Base-by-base conservation (phyloP, 2,113 vertebrate species). In the Tragelaphus buxtoni region DNA sequence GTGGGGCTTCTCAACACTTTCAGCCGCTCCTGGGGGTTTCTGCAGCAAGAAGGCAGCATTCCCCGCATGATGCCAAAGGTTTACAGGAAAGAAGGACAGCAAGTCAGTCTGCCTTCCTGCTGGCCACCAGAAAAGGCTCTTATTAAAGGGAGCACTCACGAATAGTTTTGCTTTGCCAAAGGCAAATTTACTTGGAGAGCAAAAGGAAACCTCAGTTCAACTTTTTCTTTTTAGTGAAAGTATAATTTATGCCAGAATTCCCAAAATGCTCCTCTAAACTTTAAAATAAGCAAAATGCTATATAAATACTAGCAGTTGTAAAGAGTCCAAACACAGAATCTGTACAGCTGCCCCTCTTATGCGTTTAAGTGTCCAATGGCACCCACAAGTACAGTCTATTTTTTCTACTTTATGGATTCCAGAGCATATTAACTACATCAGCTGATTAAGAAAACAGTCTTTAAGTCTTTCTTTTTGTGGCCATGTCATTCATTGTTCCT, bases 361-460 rank as follows among this genome's bases (percentile, higher is more conserved):
- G 26, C 0, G 24, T 0, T 1, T 11, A 3, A 2, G 16, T 0
- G 2, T 24, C 28, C 24, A 30, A 14, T 1, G 5, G 32, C 28
- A 10, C 39, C 12, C 12, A 10, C 32, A 53, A 0, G 5, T 0
- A 47, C 1, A 1, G 32, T 0, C 5, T 22, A 28, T 14, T 74
- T n/a, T 55, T 2, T 53, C 39, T 79, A 7, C 30, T 60, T 26
- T 7, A 55, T 0, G 79, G 39, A 95, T 45, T 55, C 77, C 7
- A 3, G 26, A 47, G 9, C n/a, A 58, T 2, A 26, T 5, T 51
- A 20, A 81, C 35, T 63, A 6, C 32, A 55, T 51, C 51, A 56
- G 39, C 18, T 53, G 74, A 42, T 72, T 53, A 74, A 58, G 30
- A 58, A 82, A 86, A 91, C 49, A 91, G n/a, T 82, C 24, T 45